Base-by-base conservation (phyloP, 2,888 invertebrate species). In the Candidula unifasciata region DNA sequence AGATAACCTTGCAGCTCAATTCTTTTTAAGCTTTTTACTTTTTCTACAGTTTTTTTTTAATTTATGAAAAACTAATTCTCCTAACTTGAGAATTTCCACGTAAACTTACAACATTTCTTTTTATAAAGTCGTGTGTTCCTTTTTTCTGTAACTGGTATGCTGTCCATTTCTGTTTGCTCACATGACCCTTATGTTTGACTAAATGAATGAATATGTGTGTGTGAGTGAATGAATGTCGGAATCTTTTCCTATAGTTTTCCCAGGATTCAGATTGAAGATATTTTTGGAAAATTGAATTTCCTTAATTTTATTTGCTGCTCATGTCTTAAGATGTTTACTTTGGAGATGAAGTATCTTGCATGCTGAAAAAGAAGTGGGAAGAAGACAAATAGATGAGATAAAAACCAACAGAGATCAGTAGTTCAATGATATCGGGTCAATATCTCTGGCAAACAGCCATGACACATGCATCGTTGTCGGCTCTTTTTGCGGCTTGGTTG, bases 241-340 rank as follows among this genome's bases (percentile, higher is more conserved):
- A 24, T 13, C 37, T 44, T 0, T 74, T 54, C 54, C 30, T 54
- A 13, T 16, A 30, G 18, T 18, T 30, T 68, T 16, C 27, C 5
- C 27, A 21, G 18, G n/a, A n/a, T 74, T 54, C 33, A 30, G 5
- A 10, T 52, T 33, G n/a, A 18, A 54, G 74, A 54, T 54, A 54
- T 74, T 74, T 74, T 54, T 52, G 30, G 78, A 78, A 78, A 78
- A 78, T 78, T 78, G 78, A 78, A 78, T 78, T 64, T 78, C 21
- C 64, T 57, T 78, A 60, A 78, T 60, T 64, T 60, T 64, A 64
- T 78, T 78, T 60, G 13, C 30, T 64, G 60, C 64, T 78, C 37
- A 64, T 78, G 78, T 64, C 78, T 37, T 44, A 27, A 78, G 64
- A 78, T 78, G 78, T 78, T 21, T 78, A 64, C 64, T n/a, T 27